Evolutionary conservation across 2,888 invertebrate species (phyloP).

Genomic region (Hydropsyche betteni): DNA sequence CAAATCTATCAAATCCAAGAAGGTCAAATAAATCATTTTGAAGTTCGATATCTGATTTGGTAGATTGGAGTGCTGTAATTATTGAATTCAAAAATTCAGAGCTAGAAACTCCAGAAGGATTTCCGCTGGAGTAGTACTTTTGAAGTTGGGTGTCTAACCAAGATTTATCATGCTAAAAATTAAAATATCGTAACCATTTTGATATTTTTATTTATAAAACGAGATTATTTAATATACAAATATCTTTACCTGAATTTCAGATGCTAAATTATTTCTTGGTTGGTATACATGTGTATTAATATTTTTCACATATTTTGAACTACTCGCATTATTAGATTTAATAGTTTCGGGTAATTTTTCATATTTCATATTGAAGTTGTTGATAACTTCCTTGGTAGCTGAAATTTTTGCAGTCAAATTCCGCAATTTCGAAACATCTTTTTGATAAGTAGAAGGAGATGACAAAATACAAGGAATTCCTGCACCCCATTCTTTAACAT

Average conservation of each 20-base stretch:
- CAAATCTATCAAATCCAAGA: conserved; percentile 86
- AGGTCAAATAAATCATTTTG: conserved; percentile 89
- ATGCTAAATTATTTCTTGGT: not conserved
- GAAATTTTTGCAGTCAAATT: conserved; percentile 60
- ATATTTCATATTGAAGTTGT: conserved; percentile 66
- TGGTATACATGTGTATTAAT: not conserved
- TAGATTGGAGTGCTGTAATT: conserved; percentile 69
- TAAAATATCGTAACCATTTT: not conserved
- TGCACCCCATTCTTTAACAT: conserved; percentile 62
- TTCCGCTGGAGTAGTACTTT: conserved; percentile 61
- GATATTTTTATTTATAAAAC: not conserved
- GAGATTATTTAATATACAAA: not conserved
- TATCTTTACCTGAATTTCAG: not conserved
- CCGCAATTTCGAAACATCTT: conserved; percentile 58
- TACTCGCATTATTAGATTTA: conserved; percentile 16
- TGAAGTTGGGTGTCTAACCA: conserved; percentile 68
- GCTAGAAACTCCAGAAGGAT: conserved; percentile 62
- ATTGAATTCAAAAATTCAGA: conserved; percentile 70
- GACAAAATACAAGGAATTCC: conserved; percentile 60
- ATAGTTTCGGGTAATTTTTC: conserved; percentile 51
- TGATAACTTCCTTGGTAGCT: conserved; percentile 59
- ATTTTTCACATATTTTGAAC: not conserved
- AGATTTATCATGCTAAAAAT: conserved; percentile 66
- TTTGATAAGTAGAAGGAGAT: conserved; percentile 58
- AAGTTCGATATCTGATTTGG: conserved; percentile 72